phyloP scores from a whole-genome alignment of 2,113 vertebrate species.

The Silurus glanis region DNA sequence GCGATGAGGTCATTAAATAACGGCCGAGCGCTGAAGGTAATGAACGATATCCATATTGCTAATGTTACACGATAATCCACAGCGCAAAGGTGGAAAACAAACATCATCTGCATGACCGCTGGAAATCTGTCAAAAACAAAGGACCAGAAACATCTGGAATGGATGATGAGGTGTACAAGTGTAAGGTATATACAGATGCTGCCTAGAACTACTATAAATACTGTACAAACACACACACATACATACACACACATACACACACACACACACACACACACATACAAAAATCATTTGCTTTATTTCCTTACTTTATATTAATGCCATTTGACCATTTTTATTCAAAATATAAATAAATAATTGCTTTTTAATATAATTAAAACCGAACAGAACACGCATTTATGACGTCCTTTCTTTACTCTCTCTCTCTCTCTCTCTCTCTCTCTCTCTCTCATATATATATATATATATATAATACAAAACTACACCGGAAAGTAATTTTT shows the following conservation, averaged over 20 bases:
- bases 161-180: not conserved
- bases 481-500: no score
- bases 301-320: not conserved
- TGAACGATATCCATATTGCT: conserved; percentile 4
- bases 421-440: no score
- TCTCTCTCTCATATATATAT: no score
- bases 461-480: no score
- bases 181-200: no score
- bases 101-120: conserved; percentile 15
- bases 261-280: not conserved
- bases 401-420: no score
- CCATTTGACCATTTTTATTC: no score
- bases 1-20: conserved; percentile 2
- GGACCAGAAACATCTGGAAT: not conserved
- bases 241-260: not conserved
- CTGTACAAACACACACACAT: no score
- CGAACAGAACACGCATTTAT: no score
- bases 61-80: conserved; percentile 23
- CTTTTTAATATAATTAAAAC: no score
- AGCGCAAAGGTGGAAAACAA: not conserved
- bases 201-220: no score
- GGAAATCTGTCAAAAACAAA: not conserved
- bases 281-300: not conserved
- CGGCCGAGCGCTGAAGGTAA: conserved; percentile 8
- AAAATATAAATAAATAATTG: no score